phyloP scores from a whole-genome alignment of 2,888 invertebrate species.

The Hesperia comma region DNA sequence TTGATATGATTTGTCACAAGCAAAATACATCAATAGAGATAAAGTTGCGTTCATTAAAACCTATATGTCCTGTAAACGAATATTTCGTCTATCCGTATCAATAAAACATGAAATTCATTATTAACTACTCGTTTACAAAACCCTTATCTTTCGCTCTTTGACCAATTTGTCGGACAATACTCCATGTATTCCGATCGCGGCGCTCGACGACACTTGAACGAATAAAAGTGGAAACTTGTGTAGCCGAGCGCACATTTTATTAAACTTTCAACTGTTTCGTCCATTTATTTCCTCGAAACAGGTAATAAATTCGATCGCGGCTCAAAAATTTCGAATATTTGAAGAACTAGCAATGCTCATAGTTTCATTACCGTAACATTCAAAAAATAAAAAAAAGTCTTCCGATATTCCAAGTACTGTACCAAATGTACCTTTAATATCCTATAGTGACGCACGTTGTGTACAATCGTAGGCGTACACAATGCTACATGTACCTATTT shows the following conservation, averaged over 20 bases:
- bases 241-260: conserved; percentile 60
- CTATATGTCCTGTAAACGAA: too few species aligned
- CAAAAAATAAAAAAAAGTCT: neutral
- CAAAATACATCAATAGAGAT: too few species aligned
- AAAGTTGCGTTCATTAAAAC: too few species aligned
- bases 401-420: neutral
- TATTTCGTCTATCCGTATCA: neutral
- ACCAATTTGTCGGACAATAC: conserved; percentile 54
- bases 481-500: conserved; percentile 29
- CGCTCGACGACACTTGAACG: conserved; percentile 56
- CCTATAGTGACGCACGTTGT: neutral
- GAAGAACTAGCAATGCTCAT: neutral
- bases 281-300: conserved; percentile 42
- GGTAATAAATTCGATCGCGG: conserved; percentile 26
- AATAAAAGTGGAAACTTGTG: conserved; percentile 56
- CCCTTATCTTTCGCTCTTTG: conserved; percentile 47
- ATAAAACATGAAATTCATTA: conserved; percentile 42
- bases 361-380: neutral
- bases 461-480: conserved; percentile 32
- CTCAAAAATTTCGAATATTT: conserved; percentile 15
- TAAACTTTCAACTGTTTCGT: conserved; percentile 55
- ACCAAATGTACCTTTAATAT: neutral
- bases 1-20: too few species aligned
- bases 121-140: conserved; percentile 30
- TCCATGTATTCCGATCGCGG: conserved; percentile 52